phyloP scores from a whole-genome alignment of 2,113 vertebrate genomes.

The Actinemys pallida region DNA sequence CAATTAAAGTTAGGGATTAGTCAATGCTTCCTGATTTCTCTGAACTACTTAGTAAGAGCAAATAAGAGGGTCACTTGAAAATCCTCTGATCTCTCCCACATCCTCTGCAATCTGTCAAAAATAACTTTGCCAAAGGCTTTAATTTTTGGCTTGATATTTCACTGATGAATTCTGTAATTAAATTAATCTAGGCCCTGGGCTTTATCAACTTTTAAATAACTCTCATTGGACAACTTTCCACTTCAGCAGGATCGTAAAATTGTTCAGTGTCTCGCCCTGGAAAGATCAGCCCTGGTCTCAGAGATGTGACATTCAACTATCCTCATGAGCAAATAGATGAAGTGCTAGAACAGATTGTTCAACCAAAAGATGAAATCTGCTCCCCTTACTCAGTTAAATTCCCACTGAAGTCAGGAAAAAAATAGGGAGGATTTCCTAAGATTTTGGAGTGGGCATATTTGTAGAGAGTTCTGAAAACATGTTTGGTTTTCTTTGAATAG shows the following conservation, averaged over 20 bases:
- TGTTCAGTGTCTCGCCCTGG: too few species aligned
- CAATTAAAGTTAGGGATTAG: not conserved
- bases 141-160: not conserved
- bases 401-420: not conserved
- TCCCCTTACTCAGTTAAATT: not conserved
- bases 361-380: not conserved
- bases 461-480: not conserved
- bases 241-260: not conserved
- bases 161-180: not conserved
- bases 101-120: not conserved
- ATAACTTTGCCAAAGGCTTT: not conserved
- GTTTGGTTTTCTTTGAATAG: fast-evolving
- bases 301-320: not conserved
- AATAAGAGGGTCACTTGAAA: not conserved
- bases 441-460: not conserved
- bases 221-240: not conserved
- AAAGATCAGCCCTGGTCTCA: not conserved
- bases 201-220: not conserved
- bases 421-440: not conserved
- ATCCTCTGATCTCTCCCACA: not conserved
- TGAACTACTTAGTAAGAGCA: not conserved
- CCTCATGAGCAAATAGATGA: not conserved
- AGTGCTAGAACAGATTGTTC: too few species aligned
- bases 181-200: not conserved
- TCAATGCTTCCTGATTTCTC: not conserved